phyloP scores from a whole-genome alignment of 1,140 invertebrate genomes.

The Pantala flavescens region DNA sequence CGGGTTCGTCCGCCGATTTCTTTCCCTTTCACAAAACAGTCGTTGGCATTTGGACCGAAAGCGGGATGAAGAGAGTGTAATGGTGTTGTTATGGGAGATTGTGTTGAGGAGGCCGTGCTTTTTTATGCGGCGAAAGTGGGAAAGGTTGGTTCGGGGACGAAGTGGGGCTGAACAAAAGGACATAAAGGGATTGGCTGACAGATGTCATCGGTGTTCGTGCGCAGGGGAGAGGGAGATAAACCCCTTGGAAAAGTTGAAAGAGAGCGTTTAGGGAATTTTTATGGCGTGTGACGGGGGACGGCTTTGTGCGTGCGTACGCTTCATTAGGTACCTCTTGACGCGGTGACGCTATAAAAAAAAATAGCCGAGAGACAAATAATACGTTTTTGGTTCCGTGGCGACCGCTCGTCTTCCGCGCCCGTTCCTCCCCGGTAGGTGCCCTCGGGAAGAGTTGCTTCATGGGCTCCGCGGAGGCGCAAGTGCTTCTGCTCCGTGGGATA shows the following conservation, averaged over 20 bases:
- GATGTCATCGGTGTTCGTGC: not conserved
- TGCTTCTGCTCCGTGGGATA: no score
- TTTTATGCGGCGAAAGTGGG: not conserved
- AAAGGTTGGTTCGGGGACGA: not conserved
- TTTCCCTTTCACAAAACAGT: no score
- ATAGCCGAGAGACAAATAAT: not conserved
- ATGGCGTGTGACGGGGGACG: not conserved
- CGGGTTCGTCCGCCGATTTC: no score
- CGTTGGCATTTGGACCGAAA: no score
- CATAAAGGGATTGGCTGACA: not conserved
- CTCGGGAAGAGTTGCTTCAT: no score
- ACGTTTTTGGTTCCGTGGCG: not conserved
- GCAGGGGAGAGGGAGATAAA: not conserved
- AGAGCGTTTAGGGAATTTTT: not conserved
- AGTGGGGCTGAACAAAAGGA: not conserved
- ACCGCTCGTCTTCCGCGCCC: not conserved
- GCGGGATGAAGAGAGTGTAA: no score
- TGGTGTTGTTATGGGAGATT: no score
- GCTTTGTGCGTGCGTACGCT: not conserved
- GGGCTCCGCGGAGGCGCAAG: no score
- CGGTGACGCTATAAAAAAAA: not conserved
- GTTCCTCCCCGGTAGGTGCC: not conserved
- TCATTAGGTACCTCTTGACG: slow-evolving; percentile 3
- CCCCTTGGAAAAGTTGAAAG: not conserved
- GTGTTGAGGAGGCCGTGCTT: no score